These are phyloP conservation scores for Salmo trutta DNA, from an alignment of 2,797 vertebrate species.

Conservation along the genomic window DNA sequence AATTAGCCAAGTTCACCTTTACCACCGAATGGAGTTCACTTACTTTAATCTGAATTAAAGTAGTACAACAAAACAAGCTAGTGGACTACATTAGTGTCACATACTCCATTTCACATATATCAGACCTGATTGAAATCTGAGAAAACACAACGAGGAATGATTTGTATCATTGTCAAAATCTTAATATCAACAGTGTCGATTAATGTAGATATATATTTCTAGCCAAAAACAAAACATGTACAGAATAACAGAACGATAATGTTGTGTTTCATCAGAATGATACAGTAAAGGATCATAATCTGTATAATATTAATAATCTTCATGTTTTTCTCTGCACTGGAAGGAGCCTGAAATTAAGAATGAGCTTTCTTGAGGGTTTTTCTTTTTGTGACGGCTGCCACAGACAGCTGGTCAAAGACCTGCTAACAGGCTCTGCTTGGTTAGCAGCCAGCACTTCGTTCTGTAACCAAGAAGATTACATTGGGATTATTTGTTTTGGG, in stretches of 20 bases:
- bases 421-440: constrained; percentile 19
- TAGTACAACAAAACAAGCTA: constrained; percentile 21
- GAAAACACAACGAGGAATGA: background rate
- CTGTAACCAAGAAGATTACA: constrained; percentile 25
- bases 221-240: background rate
- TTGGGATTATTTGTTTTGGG: constrained; percentile 36
- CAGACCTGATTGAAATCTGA: background rate
- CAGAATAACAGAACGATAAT: background rate
- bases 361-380: constrained; percentile 20
- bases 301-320: background rate
- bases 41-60: constrained; percentile 35
- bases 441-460: constrained; percentile 14
- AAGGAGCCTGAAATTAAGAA: background rate
- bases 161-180: background rate
- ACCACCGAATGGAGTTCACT: constrained; percentile 27
- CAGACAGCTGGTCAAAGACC: constrained; percentile 45
- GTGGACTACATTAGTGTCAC: constrained; percentile 22
- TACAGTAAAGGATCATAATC: background rate
- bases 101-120: background rate
- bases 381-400: constrained; percentile 42
- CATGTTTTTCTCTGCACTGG: background rate
- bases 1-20: constrained; percentile 58
- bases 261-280: background rate
- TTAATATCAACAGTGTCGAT: background rate
- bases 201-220: background rate